A percentile compares a stretch with the other conserved stretches of the same genome.
phyloP scores from a whole-genome alignment of 2,888 invertebrate species.

The Caenorhabditis zanzibari region DNA sequence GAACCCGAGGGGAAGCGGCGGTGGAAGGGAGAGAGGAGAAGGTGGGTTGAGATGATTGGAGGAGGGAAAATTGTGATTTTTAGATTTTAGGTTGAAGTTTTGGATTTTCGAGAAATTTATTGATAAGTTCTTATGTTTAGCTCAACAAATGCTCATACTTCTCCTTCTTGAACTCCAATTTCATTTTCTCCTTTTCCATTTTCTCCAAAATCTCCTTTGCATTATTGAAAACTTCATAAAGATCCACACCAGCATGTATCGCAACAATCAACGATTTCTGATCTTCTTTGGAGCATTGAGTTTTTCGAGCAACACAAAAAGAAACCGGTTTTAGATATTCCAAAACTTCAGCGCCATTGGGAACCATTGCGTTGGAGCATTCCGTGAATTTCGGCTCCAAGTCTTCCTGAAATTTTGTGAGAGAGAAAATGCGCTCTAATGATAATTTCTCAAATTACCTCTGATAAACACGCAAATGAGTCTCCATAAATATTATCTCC shows the following conservation, averaged over 20 bases:
- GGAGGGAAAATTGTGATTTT: too few relatives aligned
- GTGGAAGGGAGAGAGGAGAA: background rate
- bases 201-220: background rate
- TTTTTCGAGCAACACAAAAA: slow-evolving; percentile 11
- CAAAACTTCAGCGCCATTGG: background rate
- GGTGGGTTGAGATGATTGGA: too few relatives aligned
- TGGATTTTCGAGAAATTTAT: background rate
- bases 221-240: background rate
- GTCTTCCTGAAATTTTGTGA: slow-evolving; percentile 3
- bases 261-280: too few relatives aligned
- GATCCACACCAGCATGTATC: slow-evolving; percentile 18
- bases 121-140: background rate
- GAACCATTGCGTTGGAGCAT: background rate
- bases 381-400: slow-evolving; percentile 2
- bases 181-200: background rate
- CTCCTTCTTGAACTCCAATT: slow-evolving; percentile 1
- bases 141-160: slow-evolving; percentile 6
- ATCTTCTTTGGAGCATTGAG: background rate
- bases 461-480: slow-evolving; percentile 1
- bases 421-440: background rate
- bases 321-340: slow-evolving; percentile 17
- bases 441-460: background rate
- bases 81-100: background rate
- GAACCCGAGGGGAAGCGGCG: slow-evolving; percentile 16
- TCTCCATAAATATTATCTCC: slow-evolving; percentile 22